These are phyloP conservation scores for Phania funesta DNA, from an alignment of 2,888 invertebrate genomes.

Conservation along the genomic window DNA sequence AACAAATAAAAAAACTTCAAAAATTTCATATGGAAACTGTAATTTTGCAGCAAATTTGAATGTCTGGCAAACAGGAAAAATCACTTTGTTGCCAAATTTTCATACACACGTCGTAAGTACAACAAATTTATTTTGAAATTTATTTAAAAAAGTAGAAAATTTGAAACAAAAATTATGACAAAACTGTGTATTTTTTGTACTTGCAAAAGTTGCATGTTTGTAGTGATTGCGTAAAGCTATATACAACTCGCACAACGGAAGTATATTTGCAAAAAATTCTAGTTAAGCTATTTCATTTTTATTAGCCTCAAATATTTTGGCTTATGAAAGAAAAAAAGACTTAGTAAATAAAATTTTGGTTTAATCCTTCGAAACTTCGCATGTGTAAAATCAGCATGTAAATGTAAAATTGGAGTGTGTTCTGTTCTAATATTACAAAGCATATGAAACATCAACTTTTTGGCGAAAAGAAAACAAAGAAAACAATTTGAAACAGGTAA, in stretches of 20 bases:
- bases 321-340: background rate
- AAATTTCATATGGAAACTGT: conserved; percentile 52
- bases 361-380: too few species aligned
- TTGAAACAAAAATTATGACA: conserved; percentile 33
- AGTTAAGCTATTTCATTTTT: conserved; percentile 43
- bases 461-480: too few species aligned
- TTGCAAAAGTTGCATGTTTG: background rate
- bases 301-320: conserved; percentile 43
- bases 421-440: too few species aligned
- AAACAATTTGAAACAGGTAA: too few species aligned
- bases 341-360: too few species aligned
- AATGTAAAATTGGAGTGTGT: too few species aligned
- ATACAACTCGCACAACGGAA: conserved; percentile 44
- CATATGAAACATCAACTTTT: too few species aligned
- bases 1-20: background rate
- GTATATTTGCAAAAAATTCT: conserved; percentile 61
- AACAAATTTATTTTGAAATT: conserved; percentile 47
- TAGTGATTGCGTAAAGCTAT: conserved; percentile 48
- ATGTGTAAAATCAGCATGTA: too few species aligned
- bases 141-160: conserved; percentile 35
- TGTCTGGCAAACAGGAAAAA: conserved; percentile 67
- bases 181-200: conserved; percentile 12
- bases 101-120: conserved; percentile 33
- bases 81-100: conserved; percentile 67
- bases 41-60: conserved; percentile 39